Base-by-base conservation (phyloP, 2,888 invertebrate genomes). In the Trichopria drosophilae region DNA sequence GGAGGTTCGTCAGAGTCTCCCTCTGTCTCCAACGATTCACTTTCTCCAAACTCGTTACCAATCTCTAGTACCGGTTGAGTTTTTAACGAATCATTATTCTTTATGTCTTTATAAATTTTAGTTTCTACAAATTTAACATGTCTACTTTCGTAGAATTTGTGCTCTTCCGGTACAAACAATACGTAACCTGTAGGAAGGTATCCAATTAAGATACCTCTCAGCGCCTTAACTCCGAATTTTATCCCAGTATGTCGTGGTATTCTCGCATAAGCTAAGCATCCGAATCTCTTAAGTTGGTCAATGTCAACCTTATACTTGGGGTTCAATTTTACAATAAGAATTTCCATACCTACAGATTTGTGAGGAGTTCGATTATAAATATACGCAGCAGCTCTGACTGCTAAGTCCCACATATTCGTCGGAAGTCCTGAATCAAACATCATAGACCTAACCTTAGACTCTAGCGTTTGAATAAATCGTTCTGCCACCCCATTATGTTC, bases 331-430 rank as follows among this genome's bases (percentile, higher is more conserved):
- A 12, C 41, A 20, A 57, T 13, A 6, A 44, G 57, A 29, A 34
- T 29, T 15, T 53, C 46, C 20, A 29, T 51, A 10, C 47, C 19
- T 10, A 49, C 51, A 15, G 58, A 50, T 43, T 57, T 51, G 15
- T 51, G 51, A 10, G 51, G 52, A 15, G 58, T 55, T 19, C 37
- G 24, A 34, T 59, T 59, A 35, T 59, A 59, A n/a, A 39, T 41
- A 43, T 59, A 32, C 18, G 51, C 48, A 24, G 57, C 57, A 28
- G 44, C 48, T 31, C 51, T 51, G 6, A 44, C 51, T 12, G 58
- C 58, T 39, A 60, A 36, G 31, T 48, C 50, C 57, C 61, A 59
- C 56, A 61, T 60, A n/a, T 35, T 51, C 28, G 43, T 40, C 28
- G 48, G 55, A 36, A 48, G 37, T 20, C 44, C 55, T 13, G 51